A percentile compares a stretch with the other conserved stretches of the same genome.
Conservation (phyloP, 2,888 invertebrate genomes). For the Heliconius cydno region DNA sequence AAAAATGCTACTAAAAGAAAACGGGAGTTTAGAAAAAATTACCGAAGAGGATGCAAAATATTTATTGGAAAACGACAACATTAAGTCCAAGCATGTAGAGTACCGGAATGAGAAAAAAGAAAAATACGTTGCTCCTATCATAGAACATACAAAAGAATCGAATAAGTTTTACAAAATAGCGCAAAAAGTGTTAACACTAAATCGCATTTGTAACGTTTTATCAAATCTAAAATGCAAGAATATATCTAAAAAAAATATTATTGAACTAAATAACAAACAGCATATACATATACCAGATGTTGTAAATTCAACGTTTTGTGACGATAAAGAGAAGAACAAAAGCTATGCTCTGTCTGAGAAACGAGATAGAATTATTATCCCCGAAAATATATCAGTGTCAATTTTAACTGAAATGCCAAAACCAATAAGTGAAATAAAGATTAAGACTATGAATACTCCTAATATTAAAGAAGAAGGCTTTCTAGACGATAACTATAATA, state of each 20-base stretch:
- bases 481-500: constrained; percentile 55
- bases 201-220: constrained; percentile 65
- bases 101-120: not conserved
- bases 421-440: constrained; percentile 33
- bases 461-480: constrained; percentile 49
- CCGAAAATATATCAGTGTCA: constrained; percentile 72
- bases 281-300: constrained; percentile 77
- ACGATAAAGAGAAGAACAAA: constrained; percentile 57
- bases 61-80: constrained; percentile 64
- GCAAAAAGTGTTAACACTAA: constrained; percentile 64
- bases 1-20: constrained; percentile 82
- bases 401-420: constrained; percentile 64
- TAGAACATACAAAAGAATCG: constrained; percentile 39
- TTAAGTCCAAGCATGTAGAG: constrained; percentile 43
- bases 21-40: constrained; percentile 77
- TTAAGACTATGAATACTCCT: not conserved
- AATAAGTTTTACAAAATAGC: constrained; percentile 63
- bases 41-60: constrained; percentile 73
- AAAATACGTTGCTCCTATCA: not conserved
- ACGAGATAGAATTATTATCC: constrained; percentile 68
- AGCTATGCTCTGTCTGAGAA: constrained; percentile 58
- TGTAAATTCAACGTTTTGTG: constrained; percentile 75
- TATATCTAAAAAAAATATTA: constrained; percentile 39
- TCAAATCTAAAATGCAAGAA: constrained; percentile 55
- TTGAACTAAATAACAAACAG: constrained; percentile 55